Base-by-base conservation (phyloP, 2,797 vertebrate species). In the Diglossa cyanea region DNA sequence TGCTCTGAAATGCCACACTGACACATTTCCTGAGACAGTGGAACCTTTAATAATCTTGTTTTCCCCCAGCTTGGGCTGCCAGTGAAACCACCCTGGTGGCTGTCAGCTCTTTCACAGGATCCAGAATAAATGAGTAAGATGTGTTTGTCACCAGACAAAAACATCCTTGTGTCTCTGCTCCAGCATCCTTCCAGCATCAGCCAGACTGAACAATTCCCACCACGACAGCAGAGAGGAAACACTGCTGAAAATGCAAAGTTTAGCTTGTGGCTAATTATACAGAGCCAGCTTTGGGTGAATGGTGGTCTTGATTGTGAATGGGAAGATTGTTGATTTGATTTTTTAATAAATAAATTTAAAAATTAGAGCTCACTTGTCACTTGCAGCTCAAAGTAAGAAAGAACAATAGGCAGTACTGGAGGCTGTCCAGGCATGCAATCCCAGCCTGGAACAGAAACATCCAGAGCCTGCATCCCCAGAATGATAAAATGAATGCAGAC, bases 261-360 rank as follows among this genome's bases (percentile, higher is more conserved):
- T 28, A 33, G 86, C 63, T 40, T 9, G 48, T 39, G 71, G 60
- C 9, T 94, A 67, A 95, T 95, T 91, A 77, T 2, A 89, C 18
- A 61, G 50, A 71, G 57, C 13, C 4, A n/a, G 80, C 68, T 82
- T 11, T 50, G 74, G n/a, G 65, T 61, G 86, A 94, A 91, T 93
- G 37, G 19, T 9, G 48, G 45, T 53, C 92, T 28, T 86, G 80
- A 92, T 71, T 94, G 80, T 40, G 21, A 92, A 73, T 90, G 68
- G 83, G 61, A 89, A 74, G 72, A 92, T 6, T 86, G 92, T 72
- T 95, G 88, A 87, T 88, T 63, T 12, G 53, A 60, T 57, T 30
- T 88, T 93, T 90, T 92, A 92, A 93, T 89, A 79, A 94, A 89
- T 86, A 91, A 93, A 95, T 94, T 90, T 28, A 76, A 92, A 93